Evolutionary conservation across 2,797 vertebrate species (phyloP), one percentile per base, ranked within the genome.

Genomic region (Catharus ustulatus): DNA sequence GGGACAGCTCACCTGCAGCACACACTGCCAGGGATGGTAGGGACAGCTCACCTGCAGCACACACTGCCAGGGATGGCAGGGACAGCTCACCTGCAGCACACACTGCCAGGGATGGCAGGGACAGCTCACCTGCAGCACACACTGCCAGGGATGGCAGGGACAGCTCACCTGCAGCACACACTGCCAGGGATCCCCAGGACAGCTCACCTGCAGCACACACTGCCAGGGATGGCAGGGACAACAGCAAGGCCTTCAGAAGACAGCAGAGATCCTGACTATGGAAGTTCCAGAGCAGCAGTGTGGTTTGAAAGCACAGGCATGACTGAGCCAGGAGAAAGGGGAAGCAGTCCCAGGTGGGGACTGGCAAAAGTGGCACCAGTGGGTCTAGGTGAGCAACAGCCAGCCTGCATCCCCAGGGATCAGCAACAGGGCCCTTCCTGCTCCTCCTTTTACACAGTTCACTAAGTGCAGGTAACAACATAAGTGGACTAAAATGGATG

Each of bases 201-300:
- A 45, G 43, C 43, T 45, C 43, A 45, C 19, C 43, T 45, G 43
- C 43, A 45, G 43, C 43, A 45, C 43, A 45, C 43, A 45, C 19
- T 20, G 19, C 43, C 43, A 45, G 8, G 26, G 26, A 15, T 49
- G 15, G 17, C 34, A 19, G 14, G 20, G n/a, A 23, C 10, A 17
- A 3, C 13, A 27, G n/a, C 19, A 80, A n/a, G 27, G 52, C 27
- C 21, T 5, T 3, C 9, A 7, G 18, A 20, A 24, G 55, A 55
- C 36, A 43, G 43, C 26, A 42, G 11, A 3, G 4, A 62, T 3
- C 42, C 45, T 20, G 36, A 3, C 22, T 2, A 2, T 0, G 42
- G 7, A 13, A 5, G 7, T 4, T 54, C 5, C 67, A 67, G 48
- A 26, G 3, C 48, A 52, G 40, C 4, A 34, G 40, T 0, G 29